Conservation (phyloP, 1,140 invertebrate species). For the Dysdera silvatica region DNA sequence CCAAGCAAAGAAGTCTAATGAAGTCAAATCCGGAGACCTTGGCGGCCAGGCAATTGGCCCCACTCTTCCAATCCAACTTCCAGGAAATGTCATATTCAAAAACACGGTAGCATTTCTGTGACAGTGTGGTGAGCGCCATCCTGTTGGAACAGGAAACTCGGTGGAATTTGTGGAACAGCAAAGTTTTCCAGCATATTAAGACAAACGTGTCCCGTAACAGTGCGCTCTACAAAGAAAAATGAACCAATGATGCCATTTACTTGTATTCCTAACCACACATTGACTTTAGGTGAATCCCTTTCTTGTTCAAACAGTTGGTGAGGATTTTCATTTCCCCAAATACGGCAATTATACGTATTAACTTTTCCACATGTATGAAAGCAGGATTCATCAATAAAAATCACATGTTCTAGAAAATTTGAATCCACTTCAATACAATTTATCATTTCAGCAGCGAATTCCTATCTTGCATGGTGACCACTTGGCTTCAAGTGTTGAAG, state of each 20-base stretch:
- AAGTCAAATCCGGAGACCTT: conserved; percentile 30
- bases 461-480: background rate
- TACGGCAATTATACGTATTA: conserved; percentile 20
- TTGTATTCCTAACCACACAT: conserved; percentile 7
- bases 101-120: background rate
- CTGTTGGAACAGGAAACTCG: conserved; percentile 1
- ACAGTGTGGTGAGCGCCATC: background rate
- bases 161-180: background rate
- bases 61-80: background rate
- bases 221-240: conserved; percentile 11
- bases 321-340: conserved; percentile 18
- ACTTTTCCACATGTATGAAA: conserved; percentile 12
- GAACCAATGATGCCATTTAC: background rate
- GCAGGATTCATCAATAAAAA: conserved; percentile 12
- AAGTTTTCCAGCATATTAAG: conserved; percentile 17
- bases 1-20: conserved; percentile 33
- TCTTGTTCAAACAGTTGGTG: conserved; percentile 6
- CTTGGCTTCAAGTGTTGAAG: background rate
- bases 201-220: conserved; percentile 12
- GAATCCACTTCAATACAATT: background rate
- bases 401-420: background rate
- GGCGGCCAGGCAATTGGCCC: conserved; percentile 30
- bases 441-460: conserved; percentile 1
- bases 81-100: background rate
- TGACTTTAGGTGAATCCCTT: conserved; percentile 22